These are phyloP conservation scores for Lutraria lutraria DNA, from an alignment of 2,888 invertebrate genomes.

Conservation along the genomic window DNA sequence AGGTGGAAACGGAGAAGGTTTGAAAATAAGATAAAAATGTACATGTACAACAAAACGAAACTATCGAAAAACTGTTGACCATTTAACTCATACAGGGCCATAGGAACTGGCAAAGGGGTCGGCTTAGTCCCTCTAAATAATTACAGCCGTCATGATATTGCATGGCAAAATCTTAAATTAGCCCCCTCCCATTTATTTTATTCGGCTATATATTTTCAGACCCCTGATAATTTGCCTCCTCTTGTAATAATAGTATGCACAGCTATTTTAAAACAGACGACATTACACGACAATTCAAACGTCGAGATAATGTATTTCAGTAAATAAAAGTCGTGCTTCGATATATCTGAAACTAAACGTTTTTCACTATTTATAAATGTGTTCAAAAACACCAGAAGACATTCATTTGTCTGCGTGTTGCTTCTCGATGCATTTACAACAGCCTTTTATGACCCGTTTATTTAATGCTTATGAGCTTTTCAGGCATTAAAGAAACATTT, in stretches of 20 bases:
- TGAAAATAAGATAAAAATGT: too few relatives aligned
- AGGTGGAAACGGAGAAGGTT: too few relatives aligned
- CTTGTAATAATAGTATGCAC: background rate
- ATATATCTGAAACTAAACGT: background rate
- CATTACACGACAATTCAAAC: background rate
- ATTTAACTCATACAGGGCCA: too few relatives aligned
- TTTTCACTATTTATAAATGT: background rate
- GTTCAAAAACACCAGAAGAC: background rate
- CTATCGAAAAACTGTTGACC: too few relatives aligned
- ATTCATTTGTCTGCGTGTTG: background rate
- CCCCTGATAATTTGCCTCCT: background rate
- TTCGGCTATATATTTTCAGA: too few relatives aligned
- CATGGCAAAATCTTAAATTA: too few relatives aligned
- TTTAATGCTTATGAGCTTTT: background rate
- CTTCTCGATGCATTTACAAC: background rate
- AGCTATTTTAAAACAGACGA: background rate
- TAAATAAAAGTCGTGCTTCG: background rate
- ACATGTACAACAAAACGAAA: too few relatives aligned
- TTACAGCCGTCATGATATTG: too few relatives aligned
- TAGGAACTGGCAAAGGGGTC: too few relatives aligned
- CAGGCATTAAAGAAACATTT: too few relatives aligned
- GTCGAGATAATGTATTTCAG: background rate
- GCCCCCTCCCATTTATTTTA: too few relatives aligned
- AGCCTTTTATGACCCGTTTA: background rate
- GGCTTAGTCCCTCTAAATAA: too few relatives aligned